Base-by-base conservation (phyloP, 2,888 invertebrate species). In the Arge pagana region DNA sequence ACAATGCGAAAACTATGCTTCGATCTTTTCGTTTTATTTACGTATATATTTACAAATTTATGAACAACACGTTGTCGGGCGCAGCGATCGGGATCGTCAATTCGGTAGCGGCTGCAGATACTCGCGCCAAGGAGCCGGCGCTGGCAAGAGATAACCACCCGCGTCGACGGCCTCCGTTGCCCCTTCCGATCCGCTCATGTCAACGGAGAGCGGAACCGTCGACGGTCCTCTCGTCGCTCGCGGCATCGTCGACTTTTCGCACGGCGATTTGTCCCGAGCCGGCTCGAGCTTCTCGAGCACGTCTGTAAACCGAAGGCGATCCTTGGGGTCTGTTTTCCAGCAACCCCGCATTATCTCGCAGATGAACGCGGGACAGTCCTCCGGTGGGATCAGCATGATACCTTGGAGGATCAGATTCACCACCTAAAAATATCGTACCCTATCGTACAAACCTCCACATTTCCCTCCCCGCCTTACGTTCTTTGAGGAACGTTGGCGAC, bases 271-370 rank as follows among this genome's bases (percentile, higher is more conserved):
- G 26, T 68, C 71, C 50, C 69, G 66, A 11, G 67, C 74, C 30
- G 81, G 81, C 54, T 84, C 83, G 51, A 89, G 74, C 63, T 83
- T 84, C 24, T 82, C 82, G 71, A 84, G 82, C 60, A 91, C 87
- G 58, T 87, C 85, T 18, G 83, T 77, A 68, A 93, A 93, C 13
- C 81, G 83, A 37, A 88, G 82, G 43, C 93, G 81, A 61, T 92
- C 88, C 48, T 85, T 82, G 0, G 93, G 89, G 63, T 93, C 91
- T 0, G 86, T 83, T 66, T 87, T 85, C 91, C 91, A 92, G 64
- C 91, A 91, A 10, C 84, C 83, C 6, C 83, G 82, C 90, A 92
- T 91, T 57, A 91, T 75, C 53, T 88, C 86, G 62, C 86, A 85
- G 4, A 90, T 84, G 48, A 85, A 80, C 0, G 83, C 77, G 0